Evolutionary conservation across 2,888 invertebrate species (phyloP), one percentile per base, ranked within the genome.

Genomic region (Philonicus albiceps): DNA sequence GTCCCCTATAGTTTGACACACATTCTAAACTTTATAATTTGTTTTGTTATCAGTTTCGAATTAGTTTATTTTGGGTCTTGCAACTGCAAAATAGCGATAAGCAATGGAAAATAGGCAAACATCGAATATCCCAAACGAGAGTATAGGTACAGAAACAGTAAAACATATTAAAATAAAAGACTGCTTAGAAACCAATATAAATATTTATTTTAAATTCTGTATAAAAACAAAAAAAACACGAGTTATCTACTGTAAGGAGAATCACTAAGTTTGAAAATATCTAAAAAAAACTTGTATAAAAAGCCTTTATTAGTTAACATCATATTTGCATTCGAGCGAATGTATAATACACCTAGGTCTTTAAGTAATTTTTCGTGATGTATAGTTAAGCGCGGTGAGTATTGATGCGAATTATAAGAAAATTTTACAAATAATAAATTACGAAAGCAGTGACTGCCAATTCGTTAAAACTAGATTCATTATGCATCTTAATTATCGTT

Each of bases 261-360:
- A 40, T 40, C 40, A 34, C 40, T 76, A 76, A 37, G 16, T 76
- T 80, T 80, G 30, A 80, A 80, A 80, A 80, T 53, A 53, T 53
- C 53, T 53, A n/a, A 22, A 13, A 34, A 80, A 80, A 80, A 80
- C 22, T 53, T 80, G 49, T 80, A 80, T 80, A 80, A 80, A 80
- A 80, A 80, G 80, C 80, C 31, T 80, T 80, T 80, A 80, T 53
- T 80, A 80, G 53, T 80, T 80, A 80, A 80, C 80, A 80, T 80
- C 49, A 80, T 27, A 78, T 37, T 80, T 80, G 43, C 80, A 49
- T 53, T 53, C 80, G 27, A 80, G 49, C 49, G 22, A 80, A 80
- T 40, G 49, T 30, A 27, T 40, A 53, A 49, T 80, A 80, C 80
- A 74, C 53, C 31, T 49, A 53, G 30, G 53, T 80, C 49, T 80